These are phyloP conservation scores for Dendrocopos noguchii DNA, from an alignment of 2,113 vertebrate genomes.

Conservation along the genomic window DNA sequence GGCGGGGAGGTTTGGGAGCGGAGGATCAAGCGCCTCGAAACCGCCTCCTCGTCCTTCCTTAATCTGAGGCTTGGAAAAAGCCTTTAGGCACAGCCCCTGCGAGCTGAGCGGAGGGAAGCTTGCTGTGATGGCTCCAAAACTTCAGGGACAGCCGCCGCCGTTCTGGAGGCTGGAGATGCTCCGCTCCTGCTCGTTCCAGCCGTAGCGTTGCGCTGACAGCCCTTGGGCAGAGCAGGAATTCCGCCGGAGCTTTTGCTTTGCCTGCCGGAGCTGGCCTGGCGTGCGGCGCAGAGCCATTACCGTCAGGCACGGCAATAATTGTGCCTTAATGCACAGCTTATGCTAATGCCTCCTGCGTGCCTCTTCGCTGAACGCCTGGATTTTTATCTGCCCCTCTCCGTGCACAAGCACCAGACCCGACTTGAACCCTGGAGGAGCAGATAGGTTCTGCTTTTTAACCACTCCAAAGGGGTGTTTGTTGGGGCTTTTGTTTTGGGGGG, in stretches of 20 bases:
- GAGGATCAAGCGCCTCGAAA: background rate
- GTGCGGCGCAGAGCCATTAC: constrained; percentile 6
- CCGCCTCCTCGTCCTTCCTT: background rate
- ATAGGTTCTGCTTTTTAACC: constrained; percentile 3
- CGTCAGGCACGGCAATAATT: constrained; percentile 48
- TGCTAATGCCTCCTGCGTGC: constrained; percentile 51
- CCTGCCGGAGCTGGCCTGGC: background rate
- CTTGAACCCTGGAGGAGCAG: background rate
- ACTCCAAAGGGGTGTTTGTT: background rate
- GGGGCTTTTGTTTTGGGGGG: background rate
- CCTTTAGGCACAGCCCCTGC: background rate
- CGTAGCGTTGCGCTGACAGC: background rate
- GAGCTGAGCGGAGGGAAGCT: background rate
- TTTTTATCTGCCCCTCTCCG: constrained; percentile 58
- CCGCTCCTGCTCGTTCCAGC: background rate
- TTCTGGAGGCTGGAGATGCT: background rate
- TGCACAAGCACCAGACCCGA: background rate
- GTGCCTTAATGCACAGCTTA: constrained; percentile 59
- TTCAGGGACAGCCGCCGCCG: background rate
- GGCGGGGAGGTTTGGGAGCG: background rate
- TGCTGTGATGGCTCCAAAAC: background rate
- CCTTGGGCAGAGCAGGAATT: constrained; percentile 16
- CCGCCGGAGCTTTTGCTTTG: background rate
- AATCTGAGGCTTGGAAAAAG: background rate
- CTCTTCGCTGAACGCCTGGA: constrained; percentile 40